Base-by-base conservation (phyloP, 2,113 vertebrate genomes). In the Takifugu flavidus region DNA sequence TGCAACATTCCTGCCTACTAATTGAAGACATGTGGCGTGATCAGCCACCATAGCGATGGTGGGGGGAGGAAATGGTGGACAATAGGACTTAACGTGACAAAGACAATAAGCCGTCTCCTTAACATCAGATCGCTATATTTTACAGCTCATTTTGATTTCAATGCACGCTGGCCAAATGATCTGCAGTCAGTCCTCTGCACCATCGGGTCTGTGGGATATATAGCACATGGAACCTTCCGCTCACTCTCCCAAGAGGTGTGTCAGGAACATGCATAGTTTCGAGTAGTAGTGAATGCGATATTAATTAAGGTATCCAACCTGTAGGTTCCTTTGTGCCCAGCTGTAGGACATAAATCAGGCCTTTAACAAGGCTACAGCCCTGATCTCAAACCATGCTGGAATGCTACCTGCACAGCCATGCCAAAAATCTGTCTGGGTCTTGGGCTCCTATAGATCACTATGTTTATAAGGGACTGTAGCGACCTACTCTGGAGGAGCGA, bases 351-450 rank as follows among this genome's bases (percentile, higher is more conserved):
- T 67, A 88, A 89, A 91, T 88, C 86, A 91, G 89, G 79, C 60
- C 88, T 85, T 91, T 87, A 90, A 90, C 81, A 43, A 91, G 49
- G 12, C 78, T 80, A 78, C 80, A 85, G 89, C 83, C 81, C 59
- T 75, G 89, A 85, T 90, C 91, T 88, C 90, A 87, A 90, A 93
- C 92, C 88, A 81, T 90, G 91, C 89, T 93, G 92, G 90, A 93
- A 94, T 90, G 47, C 79, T 92, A 91, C 91, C 90, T 82, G 63
- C 69, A 79, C 20, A 70, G 76, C 28, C 78, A 72, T 94, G 92
- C 94, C 94, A 95, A 94, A 93, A 94, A 94, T 88, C 83, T 93
- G 91, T 92, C 92, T 90, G 78, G 80, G 79, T 78, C 67, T 70
- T 70, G 77, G 72, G 86, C 87, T 82, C 91, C 85, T 88, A 90